Percentiles rank a stretch among this genome's conserved stretches.
phyloP scores from a whole-genome alignment of 2,888 invertebrate species.

The Priocnemis perturbator region DNA sequence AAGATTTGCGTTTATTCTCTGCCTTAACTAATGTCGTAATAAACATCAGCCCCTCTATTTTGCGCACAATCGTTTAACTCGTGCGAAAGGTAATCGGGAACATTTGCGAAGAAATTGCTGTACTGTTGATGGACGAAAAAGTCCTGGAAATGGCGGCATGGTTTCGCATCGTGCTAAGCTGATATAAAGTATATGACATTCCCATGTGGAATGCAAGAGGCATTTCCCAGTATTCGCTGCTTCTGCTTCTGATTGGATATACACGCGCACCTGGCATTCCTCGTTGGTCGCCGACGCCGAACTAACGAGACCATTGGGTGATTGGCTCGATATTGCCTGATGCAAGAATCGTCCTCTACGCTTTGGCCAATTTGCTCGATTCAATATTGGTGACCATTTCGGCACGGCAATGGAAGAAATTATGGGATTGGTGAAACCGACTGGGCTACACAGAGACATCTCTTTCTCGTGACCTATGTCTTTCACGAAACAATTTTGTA shows the following conservation, averaged over 20 bases:
- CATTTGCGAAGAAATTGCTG: too few relatives aligned
- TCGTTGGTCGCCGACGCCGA: constrained; percentile 7
- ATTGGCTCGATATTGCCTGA: constrained; percentile 31
- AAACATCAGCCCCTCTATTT: too few relatives aligned
- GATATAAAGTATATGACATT: too few relatives aligned
- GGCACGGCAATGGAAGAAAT: constrained; percentile 15
- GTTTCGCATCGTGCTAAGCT: too few relatives aligned
- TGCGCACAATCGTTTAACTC: too few relatives aligned
- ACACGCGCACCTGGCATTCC: constrained; percentile 11
- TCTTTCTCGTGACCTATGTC: too few relatives aligned
- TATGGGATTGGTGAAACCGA: background rate
- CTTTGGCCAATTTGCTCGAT: constrained; percentile 2
- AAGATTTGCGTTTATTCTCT: too few relatives aligned
- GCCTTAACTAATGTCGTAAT: too few relatives aligned
- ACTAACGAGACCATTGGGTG: constrained; percentile 19
- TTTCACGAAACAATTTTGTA: too few relatives aligned
- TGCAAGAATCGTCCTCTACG: constrained; percentile 11
- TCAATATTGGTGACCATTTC: constrained; percentile 7
- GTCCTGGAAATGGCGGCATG: constrained; percentile 1
- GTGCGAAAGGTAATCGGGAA: too few relatives aligned
- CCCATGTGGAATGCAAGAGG: constrained; percentile 25
- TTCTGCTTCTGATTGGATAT: constrained; percentile 5
- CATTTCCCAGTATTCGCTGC: constrained; percentile 26
- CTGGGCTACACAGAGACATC: too few relatives aligned
- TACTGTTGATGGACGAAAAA: too few relatives aligned